Conservation (phyloP, 2,797 vertebrate species). For the Cichlasoma orientale region DNA sequence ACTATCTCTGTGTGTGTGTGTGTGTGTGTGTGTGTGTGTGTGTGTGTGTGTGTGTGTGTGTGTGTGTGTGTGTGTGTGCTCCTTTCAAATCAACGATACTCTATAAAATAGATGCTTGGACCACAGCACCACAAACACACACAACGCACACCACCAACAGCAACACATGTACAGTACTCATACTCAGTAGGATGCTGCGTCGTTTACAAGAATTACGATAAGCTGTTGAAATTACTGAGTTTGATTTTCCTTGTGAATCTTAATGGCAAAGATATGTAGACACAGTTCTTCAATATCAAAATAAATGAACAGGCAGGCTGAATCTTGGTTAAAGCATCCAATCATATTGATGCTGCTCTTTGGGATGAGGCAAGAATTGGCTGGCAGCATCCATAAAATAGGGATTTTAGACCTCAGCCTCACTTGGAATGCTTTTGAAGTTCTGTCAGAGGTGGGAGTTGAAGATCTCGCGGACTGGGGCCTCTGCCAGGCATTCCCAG, state of each 20-base stretch:
- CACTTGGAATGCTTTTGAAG: too few relatives aligned
- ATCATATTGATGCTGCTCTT: background rate
- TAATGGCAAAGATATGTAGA: background rate
- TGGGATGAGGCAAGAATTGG: background rate
- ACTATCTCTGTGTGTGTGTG: background rate
- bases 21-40: slow-evolving; percentile 7
- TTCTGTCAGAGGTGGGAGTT: too few relatives aligned
- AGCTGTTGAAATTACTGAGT: background rate
- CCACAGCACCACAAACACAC: slow-evolving; percentile 22
- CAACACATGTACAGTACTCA: background rate
- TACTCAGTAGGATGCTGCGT: slow-evolving; percentile 13
- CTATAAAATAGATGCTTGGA: slow-evolving; percentile 26
- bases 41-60: slow-evolving; percentile 7
- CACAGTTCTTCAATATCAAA: background rate
- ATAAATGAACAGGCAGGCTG: background rate
- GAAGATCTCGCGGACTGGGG: too few relatives aligned
- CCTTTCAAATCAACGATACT: slow-evolving; percentile 44
- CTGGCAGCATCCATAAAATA: background rate
- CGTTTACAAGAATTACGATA: background rate
- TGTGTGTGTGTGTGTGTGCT: slow-evolving; percentile 3
- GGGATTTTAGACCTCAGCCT: too few relatives aligned
- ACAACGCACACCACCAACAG: background rate
- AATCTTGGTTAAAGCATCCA: background rate
- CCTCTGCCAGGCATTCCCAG: too few relatives aligned
- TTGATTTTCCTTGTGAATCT: background rate